These are phyloP conservation scores for Harpalus rubripes DNA, from an alignment of 2,888 invertebrate genomes.

Conservation along the genomic window DNA sequence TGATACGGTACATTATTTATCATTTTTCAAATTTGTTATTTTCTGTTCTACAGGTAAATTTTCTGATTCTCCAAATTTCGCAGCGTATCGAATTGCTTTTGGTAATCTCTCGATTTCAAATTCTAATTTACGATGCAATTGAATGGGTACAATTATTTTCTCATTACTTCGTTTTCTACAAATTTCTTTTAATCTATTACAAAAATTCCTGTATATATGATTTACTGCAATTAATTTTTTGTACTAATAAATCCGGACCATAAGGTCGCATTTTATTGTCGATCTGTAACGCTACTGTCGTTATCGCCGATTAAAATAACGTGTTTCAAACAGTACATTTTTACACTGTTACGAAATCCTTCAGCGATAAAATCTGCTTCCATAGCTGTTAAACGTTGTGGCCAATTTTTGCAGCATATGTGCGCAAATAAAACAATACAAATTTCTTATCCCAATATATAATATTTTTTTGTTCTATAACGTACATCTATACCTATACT, in stretches of 20 bases:
- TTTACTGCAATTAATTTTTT: constrained; percentile 11
- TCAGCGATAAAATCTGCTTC: constrained; percentile 57
- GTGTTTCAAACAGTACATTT: constrained; percentile 50
- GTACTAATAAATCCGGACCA: background rate
- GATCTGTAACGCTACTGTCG: constrained; percentile 44
- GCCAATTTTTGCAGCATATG: background rate
- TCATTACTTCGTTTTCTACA: constrained; percentile 13
- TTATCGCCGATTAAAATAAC: constrained; percentile 49
- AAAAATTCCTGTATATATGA: constrained; percentile 7
- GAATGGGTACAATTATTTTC: background rate
- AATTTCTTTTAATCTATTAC: background rate
- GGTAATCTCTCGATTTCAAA: background rate
- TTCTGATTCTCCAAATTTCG: background rate
- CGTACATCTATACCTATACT: constrained; percentile 58
- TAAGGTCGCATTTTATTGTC: background rate
- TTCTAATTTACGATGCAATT: background rate
- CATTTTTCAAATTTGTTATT: too few relatives aligned
- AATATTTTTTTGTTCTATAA: constrained; percentile 47
- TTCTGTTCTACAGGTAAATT: too few relatives aligned
- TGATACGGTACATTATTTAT: constrained; percentile 5
- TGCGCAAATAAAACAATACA: constrained; percentile 61
- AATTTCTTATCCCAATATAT: constrained; percentile 53
- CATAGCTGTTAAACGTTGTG: constrained; percentile 5
- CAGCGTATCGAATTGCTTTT: background rate
- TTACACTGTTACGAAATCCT: constrained; percentile 53